Evolutionary conservation across 2,113 vertebrate species (phyloP), one percentile per base, ranked within the genome.

Genomic region (Cololabis saira): DNA sequence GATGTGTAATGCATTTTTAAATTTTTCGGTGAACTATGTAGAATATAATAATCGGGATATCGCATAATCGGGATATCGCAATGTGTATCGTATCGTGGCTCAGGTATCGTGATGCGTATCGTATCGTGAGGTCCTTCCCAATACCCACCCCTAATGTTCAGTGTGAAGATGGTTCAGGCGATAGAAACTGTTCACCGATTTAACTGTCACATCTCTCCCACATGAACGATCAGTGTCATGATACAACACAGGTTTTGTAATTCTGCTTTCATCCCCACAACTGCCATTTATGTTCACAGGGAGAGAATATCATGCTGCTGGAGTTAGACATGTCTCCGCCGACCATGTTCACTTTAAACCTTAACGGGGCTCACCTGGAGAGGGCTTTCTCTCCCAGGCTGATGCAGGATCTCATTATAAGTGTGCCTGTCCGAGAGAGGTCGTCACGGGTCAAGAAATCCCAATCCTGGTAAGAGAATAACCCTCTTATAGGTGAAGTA

Each of bases 261-360:
- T 21, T 15, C 1, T 42, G 0, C 24, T 33, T n/a, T 41, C n/a
- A 17, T 33, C 15, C 52, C 43, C 30, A 21, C 1, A 58, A 3
- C 9, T 54, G 37, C 42, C 10, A 6, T 86, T 0, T 69, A 3
- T 43, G 52, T 47, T 52, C 49, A 9, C 84, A 98, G 97, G 96
- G 95, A 45, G 97, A 99, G 90, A 99, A 98, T 75, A 93, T 98
- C 55, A 95, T 98, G 95, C 93, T 98, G 78, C 52, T 99, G 91
- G 96, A 99, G 86, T 76, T 98, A 81, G 97, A 99, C 71, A 92
- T 98, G 76, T 94, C 94, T 48, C 95, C 96, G 6, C 91, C 92
- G 1, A 83, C 89, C 60, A 89, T 93, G 92, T 92, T 92, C 57
- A 93, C 91, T 0, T 87, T 89, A 90, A 87, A 94, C 93, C 69